These are phyloP conservation scores for Alviniconcha strummeri DNA, from an alignment of 2,888 invertebrate genomes.

Conservation along the genomic window DNA sequence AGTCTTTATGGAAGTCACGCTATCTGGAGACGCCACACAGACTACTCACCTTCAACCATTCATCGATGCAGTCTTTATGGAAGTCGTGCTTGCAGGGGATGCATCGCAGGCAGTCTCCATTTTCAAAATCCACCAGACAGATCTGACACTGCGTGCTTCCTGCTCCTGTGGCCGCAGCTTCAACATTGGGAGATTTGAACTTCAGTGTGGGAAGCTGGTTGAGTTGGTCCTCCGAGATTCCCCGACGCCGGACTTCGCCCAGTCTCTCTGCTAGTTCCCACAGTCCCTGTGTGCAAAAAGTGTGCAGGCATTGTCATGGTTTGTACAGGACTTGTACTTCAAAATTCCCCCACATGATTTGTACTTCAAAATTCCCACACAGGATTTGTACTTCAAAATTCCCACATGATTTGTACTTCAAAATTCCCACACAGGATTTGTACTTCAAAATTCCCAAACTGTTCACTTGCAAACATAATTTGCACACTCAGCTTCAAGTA, in stretches of 20 bases:
- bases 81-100: conserved; percentile 60
- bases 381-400: no score
- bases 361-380: no score
- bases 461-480: no score
- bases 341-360: no score
- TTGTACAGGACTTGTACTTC: no score
- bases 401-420: not conserved
- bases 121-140: conserved; percentile 56
- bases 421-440: no score
- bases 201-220: conserved; percentile 45
- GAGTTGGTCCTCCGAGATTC: conserved; percentile 50
- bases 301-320: no score
- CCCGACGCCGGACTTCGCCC: conserved; percentile 54
- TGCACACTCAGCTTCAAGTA: no score
- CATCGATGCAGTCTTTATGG: conserved; percentile 48
- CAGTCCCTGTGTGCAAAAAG: conserved; percentile 44
- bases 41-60: conserved; percentile 56
- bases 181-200: conserved; percentile 33
- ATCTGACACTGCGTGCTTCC: conserved; percentile 51
- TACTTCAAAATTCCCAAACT: not conserved
- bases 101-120: conserved; percentile 50
- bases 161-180: not conserved
- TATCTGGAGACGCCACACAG: not conserved
- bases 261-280: conserved; percentile 59
- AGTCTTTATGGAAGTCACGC: conserved; percentile 23